phyloP scores from a whole-genome alignment of 2,797 vertebrate species.

The Mormyrus hasselquistii region DNA sequence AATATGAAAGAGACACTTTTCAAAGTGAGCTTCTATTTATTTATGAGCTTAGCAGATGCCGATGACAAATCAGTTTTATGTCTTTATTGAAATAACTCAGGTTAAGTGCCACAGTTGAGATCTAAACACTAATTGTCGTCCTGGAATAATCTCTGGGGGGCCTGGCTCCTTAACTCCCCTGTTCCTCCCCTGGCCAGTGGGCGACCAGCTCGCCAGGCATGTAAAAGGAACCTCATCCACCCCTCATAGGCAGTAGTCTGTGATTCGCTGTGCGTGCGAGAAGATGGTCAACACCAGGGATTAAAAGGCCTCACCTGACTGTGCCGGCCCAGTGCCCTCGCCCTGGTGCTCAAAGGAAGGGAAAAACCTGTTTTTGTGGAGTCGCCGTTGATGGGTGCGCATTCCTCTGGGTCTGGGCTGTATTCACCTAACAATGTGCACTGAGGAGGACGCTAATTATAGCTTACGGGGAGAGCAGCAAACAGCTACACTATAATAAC shows the following conservation, averaged over 20 bases:
- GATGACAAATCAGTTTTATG: not conserved
- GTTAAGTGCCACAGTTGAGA: not conserved
- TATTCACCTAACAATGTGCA: not conserved
- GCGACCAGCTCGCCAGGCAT: not conserved
- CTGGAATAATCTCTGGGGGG: not conserved
- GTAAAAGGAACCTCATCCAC: not conserved
- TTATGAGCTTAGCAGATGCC: not conserved
- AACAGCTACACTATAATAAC: conserved; percentile 26
- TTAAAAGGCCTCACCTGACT: conserved; percentile 1
- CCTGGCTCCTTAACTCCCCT: not conserved
- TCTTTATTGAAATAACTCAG: not conserved
- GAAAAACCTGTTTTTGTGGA: conserved; percentile 19
- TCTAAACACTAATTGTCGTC: not conserved
- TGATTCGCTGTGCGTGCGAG: conserved; percentile 1
- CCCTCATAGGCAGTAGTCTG: not conserved
- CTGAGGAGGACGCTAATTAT: conserved; percentile 21
- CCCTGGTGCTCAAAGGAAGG: not conserved
- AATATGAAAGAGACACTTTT: not conserved
- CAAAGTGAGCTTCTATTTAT: not conserved
- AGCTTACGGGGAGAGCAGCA: conserved; percentile 19
- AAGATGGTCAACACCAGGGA: not conserved
- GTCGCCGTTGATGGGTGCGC: conserved; percentile 3
- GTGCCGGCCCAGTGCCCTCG: not conserved
- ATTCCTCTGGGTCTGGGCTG: conserved; percentile 18
- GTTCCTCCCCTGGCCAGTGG: not conserved